Base-by-base conservation (phyloP, 2,888 invertebrate species). In the Camponotus fellah region DNA sequence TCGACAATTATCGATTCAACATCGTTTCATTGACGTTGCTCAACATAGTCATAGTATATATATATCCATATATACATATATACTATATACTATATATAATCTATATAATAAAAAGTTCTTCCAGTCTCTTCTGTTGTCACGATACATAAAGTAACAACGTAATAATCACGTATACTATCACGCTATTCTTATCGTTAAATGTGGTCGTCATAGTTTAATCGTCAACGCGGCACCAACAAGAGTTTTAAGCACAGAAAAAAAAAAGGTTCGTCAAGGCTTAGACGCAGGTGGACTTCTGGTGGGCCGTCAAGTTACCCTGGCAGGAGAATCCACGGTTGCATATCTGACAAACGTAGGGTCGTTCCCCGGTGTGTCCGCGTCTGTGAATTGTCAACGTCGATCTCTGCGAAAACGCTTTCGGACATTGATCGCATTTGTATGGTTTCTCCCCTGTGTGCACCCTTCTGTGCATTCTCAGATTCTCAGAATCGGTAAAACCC, bases 381-480 rank as follows among this genome's bases (percentile, higher is more conserved):
- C 94, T 94, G 87, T 96, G 96, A 75, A 96, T 95, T 4, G 95
- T 96, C 10, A 96, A 92, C 1, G 95, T 95, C 4, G 95, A 95
- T 34, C 95, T 94, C 89, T 96, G 96, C 0, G 96, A 95, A 89
- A 96, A 96, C 2, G 95, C 94, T 87, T 95, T 96, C 3, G 94
- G 94, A 83, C 96, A 96, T 75, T 95, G 93, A 62, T 95, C 95
- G 87, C 95, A 95, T 77, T 94, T 95, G 91, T 95, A 95, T 0
- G 95, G 95, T 68, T 95, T 95, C 82, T 95, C 95, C 0, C 95
- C 95, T 0, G 95, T 95, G 84, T 96, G 96, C 8, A 95, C 94
- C 12, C 95, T 91, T 75, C 95, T 91, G 87, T 96, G 96, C 91
- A 95, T 94, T 10, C 94, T 91, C 17, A 95, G 91, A 85, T 95